A percentile compares a stretch with the other conserved stretches of the same genome.
These are phyloP conservation scores for Xestobium rufovillosum DNA, from an alignment of 2,888 invertebrate genomes.

Conservation along the genomic window DNA sequence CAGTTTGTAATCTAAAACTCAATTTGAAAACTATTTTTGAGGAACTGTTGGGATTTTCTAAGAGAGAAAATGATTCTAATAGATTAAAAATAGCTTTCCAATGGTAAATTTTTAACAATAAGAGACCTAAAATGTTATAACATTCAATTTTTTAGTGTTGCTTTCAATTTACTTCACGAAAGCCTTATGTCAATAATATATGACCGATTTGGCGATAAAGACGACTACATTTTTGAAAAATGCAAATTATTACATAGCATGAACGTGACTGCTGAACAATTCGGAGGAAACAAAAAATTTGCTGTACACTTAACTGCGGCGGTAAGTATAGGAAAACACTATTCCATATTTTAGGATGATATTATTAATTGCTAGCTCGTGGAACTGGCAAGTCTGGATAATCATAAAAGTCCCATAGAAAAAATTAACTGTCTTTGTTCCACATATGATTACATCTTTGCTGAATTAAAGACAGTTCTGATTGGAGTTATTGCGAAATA, in stretches of 20 bases:
- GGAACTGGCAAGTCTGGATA: constrained; percentile 43
- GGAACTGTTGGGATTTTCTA: too few relatives aligned
- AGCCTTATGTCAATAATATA: constrained; percentile 35
- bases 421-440: constrained; percentile 43
- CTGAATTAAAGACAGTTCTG: constrained; percentile 43
- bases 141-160: constrained; percentile 23
- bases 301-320: constrained; percentile 42
- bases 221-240: constrained; percentile 35
- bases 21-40: too few relatives aligned
- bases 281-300: constrained; percentile 40
- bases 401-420: constrained; percentile 40
- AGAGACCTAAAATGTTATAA: not conserved
- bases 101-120: not conserved
- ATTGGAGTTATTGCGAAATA: constrained; percentile 38
- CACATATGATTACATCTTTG: constrained; percentile 43
- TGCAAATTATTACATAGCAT: constrained; percentile 34
- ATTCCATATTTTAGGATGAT: constrained; percentile 6
- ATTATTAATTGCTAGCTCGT: constrained; percentile 35
- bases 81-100: too few relatives aligned
- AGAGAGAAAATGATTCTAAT: too few relatives aligned
- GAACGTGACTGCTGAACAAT: constrained; percentile 40
- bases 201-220: constrained; percentile 31
- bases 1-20: too few relatives aligned
- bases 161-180: constrained; percentile 36
- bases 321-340: constrained; percentile 27